Base-by-base conservation (phyloP, 1,140 invertebrate genomes). In the Calosoma granatense region DNA sequence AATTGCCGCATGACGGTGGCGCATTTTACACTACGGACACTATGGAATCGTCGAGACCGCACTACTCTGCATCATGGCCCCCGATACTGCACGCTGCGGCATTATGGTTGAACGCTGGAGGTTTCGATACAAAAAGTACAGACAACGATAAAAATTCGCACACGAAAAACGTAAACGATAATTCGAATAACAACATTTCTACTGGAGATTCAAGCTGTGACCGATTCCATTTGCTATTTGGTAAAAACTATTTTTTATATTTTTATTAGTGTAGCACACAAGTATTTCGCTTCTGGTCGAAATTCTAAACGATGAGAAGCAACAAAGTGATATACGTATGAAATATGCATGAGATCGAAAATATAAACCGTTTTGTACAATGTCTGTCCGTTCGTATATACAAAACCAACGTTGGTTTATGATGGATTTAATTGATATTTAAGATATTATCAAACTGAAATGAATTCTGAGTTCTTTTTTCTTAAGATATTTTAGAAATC, bases 21-120 rank as follows among this genome's bases (percentile, higher is more conserved):
- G 90, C 95, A 1, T 99, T 99, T 73, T 99, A 97, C 70, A 95
- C 92, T 1, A 88, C 89, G 39, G 96, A 98, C 67, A 96, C 94
- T 0, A 92, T 95, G 66, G 94, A 98, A 64, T 87, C 85, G 15
- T 92, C 94, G 3, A 81, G 92, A 58, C 84, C 84, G 20, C 93
- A 97, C 73, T 99, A 98, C 73, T 80, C 82, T 39, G 82, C 85
- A 61, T 87, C 90, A 2, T 99, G 97, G 96, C 91, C 96, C 1
- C 87, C 94, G 1, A 87, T 98, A 61, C 78, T 99, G 17, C 88
- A 97, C 69, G 97, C 96, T 14, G 86, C 91, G 2, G 86, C 94
- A 0, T 77, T 98, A 1, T 95, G 92, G 90, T 73, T 96, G 59
- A 78, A 85, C 58, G 80, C 82, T 17, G 78, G 80, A 59, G 83